Percentiles rank a stretch among this genome's conserved stretches.
These are phyloP conservation scores for Passer domesticus DNA, from an alignment of 2,113 vertebrate genomes.

Conservation along the genomic window DNA sequence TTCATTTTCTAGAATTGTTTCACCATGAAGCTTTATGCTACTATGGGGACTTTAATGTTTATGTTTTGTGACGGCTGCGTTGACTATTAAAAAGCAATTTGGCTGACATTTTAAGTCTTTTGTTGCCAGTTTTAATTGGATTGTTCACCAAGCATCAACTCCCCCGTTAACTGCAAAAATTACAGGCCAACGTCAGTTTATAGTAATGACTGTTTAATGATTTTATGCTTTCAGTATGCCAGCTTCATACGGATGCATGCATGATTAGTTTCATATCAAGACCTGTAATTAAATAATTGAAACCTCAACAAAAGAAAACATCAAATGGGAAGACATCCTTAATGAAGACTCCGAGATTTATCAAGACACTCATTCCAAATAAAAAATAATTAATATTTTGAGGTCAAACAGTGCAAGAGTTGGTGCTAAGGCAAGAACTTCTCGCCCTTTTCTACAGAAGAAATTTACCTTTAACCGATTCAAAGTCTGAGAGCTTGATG, in stretches of 20 bases:
- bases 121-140: constrained; percentile 87
- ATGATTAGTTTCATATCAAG: constrained; percentile 81
- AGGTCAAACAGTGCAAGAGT: constrained; percentile 19
- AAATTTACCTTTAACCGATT: not conserved
- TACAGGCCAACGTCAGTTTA: constrained; percentile 79
- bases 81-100: constrained; percentile 89
- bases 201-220: constrained; percentile 83
- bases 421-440: not conserved
- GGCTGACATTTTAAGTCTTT: constrained; percentile 86
- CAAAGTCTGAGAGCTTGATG: not conserved
- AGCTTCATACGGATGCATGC: constrained; percentile 70
- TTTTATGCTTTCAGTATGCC: constrained; percentile 77
- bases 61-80: constrained; percentile 81
- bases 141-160: constrained; percentile 87
- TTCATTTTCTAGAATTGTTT: constrained; percentile 85
- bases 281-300: constrained; percentile 82
- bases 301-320: constrained; percentile 64
- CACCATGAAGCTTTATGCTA: constrained; percentile 78
- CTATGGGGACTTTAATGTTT: constrained; percentile 82
- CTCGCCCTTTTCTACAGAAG: not conserved
- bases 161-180: constrained; percentile 82
- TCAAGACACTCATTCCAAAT: constrained; percentile 45
- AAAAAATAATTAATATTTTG: constrained; percentile 16
- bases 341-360: constrained; percentile 59
- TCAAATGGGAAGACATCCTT: constrained; percentile 62